Percentiles rank a stretch among this genome's conserved stretches.
Conservation (phyloP, 2,113 vertebrate species). For the Eulemur macaco region DNA sequence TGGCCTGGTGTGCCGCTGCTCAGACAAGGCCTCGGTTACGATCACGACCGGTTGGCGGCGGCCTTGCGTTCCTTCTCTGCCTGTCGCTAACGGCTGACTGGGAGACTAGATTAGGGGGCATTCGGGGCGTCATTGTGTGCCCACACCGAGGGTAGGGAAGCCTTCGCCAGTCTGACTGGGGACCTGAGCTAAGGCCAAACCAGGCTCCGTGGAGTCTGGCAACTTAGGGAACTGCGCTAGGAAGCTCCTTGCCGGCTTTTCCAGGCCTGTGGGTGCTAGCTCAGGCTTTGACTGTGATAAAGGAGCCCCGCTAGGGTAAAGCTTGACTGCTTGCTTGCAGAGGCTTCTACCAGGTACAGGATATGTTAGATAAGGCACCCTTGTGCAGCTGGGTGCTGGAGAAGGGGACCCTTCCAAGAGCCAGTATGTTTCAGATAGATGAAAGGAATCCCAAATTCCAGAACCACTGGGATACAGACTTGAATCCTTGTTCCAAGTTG, state of each 20-base stretch:
- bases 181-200: neutral
- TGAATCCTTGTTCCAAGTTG: neutral
- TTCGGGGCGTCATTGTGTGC: conserved; percentile 82
- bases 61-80: conserved; percentile 83
- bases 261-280: neutral
- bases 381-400: neutral
- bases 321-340: neutral
- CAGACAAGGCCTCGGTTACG: conserved; percentile 97
- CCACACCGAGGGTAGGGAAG: conserved; percentile 80
- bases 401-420: neutral
- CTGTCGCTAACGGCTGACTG: conserved; percentile 87
- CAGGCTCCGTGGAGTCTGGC: neutral
- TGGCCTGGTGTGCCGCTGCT: conserved; percentile 39
- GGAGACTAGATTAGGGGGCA: conserved; percentile 74
- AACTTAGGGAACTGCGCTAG: fast-evolving
- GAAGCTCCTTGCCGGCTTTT: neutral
- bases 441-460: conserved; percentile 7
- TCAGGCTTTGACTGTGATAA: neutral
- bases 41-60: conserved; percentile 93
- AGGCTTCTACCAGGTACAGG: neutral
- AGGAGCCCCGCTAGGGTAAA: neutral
- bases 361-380: neutral
- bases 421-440: neutral
- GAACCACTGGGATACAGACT: neutral
- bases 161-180: neutral